phyloP scores from a whole-genome alignment of 2,113 vertebrate genomes.

The Parotia lawesii region DNA sequence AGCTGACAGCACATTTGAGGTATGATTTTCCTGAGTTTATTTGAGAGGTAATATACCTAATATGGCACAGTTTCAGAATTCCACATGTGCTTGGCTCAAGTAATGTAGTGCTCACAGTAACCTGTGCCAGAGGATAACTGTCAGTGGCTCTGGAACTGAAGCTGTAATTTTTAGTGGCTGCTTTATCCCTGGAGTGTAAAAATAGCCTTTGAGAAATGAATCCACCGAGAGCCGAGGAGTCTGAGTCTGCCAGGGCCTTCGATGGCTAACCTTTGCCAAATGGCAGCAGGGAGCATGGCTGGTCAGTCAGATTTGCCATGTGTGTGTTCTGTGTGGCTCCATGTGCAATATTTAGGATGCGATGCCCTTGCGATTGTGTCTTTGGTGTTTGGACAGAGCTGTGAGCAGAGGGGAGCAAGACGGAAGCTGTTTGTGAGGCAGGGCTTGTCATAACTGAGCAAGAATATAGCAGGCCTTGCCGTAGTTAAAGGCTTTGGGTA shows the following conservation, averaged over 20 bases:
- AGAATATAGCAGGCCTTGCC: background rate
- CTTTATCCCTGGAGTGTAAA: background rate
- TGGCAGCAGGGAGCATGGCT: accelerated
- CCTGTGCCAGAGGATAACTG: background rate
- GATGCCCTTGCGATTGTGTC: accelerated
- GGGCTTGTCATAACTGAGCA: background rate
- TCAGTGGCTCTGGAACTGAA: background rate
- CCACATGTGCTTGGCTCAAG: background rate
- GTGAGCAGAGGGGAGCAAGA: background rate
- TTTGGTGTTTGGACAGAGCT: background rate
- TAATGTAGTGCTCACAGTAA: background rate
- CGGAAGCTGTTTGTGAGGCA: background rate
- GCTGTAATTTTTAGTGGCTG: background rate
- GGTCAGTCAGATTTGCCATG: background rate
- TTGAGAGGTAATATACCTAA: background rate
- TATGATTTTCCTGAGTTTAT: background rate
- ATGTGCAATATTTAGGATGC: accelerated
- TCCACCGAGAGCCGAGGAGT: accelerated
- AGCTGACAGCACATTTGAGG: background rate
- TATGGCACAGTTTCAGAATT: background rate
- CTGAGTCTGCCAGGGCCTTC: accelerated
- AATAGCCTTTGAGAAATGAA: background rate
- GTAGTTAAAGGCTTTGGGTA: background rate
- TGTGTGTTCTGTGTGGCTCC: background rate
- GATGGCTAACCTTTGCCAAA: accelerated